Base-by-base conservation (phyloP, 2,888 invertebrate species). In the Andrena fulva region DNA sequence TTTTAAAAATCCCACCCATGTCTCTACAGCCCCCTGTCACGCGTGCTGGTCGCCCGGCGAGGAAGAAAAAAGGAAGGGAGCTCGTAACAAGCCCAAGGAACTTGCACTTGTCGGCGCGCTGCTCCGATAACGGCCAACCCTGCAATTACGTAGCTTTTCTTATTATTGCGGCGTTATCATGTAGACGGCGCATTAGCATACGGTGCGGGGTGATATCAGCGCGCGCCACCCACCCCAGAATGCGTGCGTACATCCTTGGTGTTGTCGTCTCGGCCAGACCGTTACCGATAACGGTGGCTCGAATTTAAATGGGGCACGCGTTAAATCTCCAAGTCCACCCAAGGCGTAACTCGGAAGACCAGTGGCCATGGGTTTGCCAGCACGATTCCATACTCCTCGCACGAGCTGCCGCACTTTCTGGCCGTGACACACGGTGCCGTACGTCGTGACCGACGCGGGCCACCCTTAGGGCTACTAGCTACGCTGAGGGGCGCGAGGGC, bases 331-430 rank as follows among this genome's bases (percentile, higher is more conserved):
- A 80, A 77, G 72, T 71, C 50, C 62, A 64, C 48, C 69, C 62
- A 68, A 74, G 77, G 71, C 67, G 81, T 75, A 80, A 20, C 20
- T 27, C 27, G 20, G 3, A 10, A 12, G 24, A 12, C 24, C 10
- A 27, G 10, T 27, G 8, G 20, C 71, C 79, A 64, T 77, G 68
- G 85, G 80, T 85, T 76, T 71, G 71, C 33, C 78, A 63, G 64
- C 80, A 77, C 70, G 87, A 83, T 81, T 80, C 70, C 56, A 76
- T 77, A 78, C 85, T 82, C 80, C 66, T 85, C 64, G 88, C 85
- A 87, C 85, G 84, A 73, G 68, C 79, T 80, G 88, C 81, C 84
- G 87, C 87, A 80, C 80, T 85, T 87, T 88, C 80, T 74, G 87
- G 63, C 77, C 72, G 82, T 80, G 87, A 87, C 87, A 87, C 84